These are phyloP conservation scores for Eriosoma lanigerum DNA, from an alignment of 1,140 invertebrate species.

Conservation along the genomic window DNA sequence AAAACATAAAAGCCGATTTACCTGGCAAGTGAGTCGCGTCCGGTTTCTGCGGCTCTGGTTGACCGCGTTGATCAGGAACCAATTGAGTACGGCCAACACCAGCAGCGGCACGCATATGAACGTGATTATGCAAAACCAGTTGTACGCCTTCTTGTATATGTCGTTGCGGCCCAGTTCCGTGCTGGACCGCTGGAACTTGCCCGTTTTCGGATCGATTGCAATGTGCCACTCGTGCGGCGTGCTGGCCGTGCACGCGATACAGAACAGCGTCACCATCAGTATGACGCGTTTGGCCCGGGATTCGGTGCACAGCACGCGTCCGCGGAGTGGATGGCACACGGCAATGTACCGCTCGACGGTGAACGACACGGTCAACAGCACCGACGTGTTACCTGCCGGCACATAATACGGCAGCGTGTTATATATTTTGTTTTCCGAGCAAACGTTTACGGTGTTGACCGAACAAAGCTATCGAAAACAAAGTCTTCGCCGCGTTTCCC, in stretches of 20 bases:
- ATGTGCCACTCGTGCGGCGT: conserved; percentile 68
- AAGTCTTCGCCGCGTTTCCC: too few species aligned
- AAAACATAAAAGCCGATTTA: conserved; percentile 55
- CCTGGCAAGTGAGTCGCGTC: conserved; percentile 63
- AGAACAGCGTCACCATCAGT: conserved; percentile 65
- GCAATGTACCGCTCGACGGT: conserved; percentile 78
- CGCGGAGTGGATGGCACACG: conserved; percentile 74
- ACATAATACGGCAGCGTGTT: too few species aligned
- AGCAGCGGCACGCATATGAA: conserved; percentile 70
- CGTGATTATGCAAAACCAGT: conserved; percentile 67
- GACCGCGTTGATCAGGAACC: conserved; percentile 69
- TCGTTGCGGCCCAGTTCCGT: conserved; percentile 57
- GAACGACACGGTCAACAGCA: conserved; percentile 77
- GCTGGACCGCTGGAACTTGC: conserved; percentile 36
- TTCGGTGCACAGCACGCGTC: conserved; percentile 71
- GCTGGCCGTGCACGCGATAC: conserved; percentile 66
- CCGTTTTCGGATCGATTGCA: conserved; percentile 4
- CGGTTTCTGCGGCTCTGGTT: conserved; percentile 63
- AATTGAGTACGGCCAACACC: conserved; percentile 72
- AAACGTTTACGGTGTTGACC: too few species aligned
- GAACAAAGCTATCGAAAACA: too few species aligned
- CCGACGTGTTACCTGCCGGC: conserved; percentile 67
- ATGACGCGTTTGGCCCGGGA: conserved; percentile 65
- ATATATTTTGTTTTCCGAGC: too few species aligned
- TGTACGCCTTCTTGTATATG: conserved; percentile 67